phyloP scores from a whole-genome alignment of 1,140 invertebrate species.

The Phenacoccus solenopsis region DNA sequence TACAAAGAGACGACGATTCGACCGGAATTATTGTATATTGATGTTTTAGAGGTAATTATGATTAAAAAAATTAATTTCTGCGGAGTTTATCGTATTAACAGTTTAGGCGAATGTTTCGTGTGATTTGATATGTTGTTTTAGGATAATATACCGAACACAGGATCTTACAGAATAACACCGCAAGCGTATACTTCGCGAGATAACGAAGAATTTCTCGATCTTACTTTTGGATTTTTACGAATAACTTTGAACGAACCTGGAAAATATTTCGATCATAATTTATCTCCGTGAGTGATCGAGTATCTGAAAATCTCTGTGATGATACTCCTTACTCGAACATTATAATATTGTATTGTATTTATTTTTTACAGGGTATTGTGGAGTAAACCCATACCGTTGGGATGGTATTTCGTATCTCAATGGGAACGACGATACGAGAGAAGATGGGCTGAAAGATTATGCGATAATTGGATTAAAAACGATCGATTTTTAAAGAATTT shows the following conservation, averaged over 20 bases:
- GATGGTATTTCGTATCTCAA: conserved; percentile 80
- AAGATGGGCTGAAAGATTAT: conserved; percentile 66
- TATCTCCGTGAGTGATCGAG: conserved; percentile 59
- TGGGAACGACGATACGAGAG: conserved; percentile 65
- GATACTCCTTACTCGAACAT: too few relatives aligned
- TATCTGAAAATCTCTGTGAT: neutral
- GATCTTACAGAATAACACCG: conserved; percentile 52
- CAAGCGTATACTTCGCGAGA: conserved; percentile 51
- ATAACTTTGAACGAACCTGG: conserved; percentile 74
- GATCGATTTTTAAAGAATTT: conserved; percentile 82
- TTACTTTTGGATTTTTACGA: conserved; percentile 79
- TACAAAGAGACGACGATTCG: conserved; percentile 69
- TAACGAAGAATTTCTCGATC: conserved; percentile 49
- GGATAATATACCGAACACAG: conserved; percentile 46
- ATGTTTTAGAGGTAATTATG: conserved; percentile 36
- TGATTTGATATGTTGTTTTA: conserved; percentile 36
- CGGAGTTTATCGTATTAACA: neutral
- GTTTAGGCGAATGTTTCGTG: neutral
- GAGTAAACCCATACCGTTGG: conserved; percentile 80
- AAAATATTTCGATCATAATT: conserved; percentile 48
- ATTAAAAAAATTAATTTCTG: neutral
- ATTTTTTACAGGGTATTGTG: conserved; percentile 60
- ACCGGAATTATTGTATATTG: conserved; percentile 50
- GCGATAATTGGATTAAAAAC: conserved; percentile 75
- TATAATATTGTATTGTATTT: too few relatives aligned